Base-by-base conservation (phyloP, 2,113 vertebrate species). In the Rhinoderma darwinii region DNA sequence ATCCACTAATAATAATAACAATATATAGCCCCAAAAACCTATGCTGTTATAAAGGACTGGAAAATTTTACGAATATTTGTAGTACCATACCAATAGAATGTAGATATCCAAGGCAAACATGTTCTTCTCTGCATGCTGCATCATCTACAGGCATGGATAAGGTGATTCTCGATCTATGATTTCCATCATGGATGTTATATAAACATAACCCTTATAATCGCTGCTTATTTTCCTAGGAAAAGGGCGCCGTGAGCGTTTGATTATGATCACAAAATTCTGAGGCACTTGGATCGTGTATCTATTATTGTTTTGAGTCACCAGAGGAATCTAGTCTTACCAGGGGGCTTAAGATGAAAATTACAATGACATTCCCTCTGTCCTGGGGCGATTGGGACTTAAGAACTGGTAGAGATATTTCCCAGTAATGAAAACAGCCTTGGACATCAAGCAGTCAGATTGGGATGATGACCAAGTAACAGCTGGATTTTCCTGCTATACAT, bases 271-370 rank as follows among this genome's bases (percentile, higher is more conserved):
- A 35, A 77, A 77, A 85, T 77, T 77, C 83, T 39, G 20, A 32
- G 5, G 83, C 39, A 44, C 22, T 66, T 75, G 50, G 68, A 74
- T 84, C 37, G 44, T 30, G 32, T 41, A 41, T 84, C 50, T 77
- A 77, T 76, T 85, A 85, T 85, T 85, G 83, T 77, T 85, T 83
- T 63, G 83, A 77, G n/a, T 85, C 72, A 61, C 73, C 41, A 76
- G 27, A 77, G 77, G 54, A 77, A 77, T 85, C 2, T 35, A 47
- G 5, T 85, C 83, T 66, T 77, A 27, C 73, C 41, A 27, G 47
- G 73, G 27, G 73, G 27, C 73, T 63, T n/a, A 3, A 47, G 41
- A 76, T 59, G 68, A 76, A 77, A 85, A 77, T 59, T n/a, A 61
- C 61, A 63, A 73, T 32, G 83, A 77, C 72, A 63, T 85, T 85